These are phyloP conservation scores for Tyto alba DNA, from an alignment of 2,113 vertebrate genomes.

Conservation along the genomic window DNA sequence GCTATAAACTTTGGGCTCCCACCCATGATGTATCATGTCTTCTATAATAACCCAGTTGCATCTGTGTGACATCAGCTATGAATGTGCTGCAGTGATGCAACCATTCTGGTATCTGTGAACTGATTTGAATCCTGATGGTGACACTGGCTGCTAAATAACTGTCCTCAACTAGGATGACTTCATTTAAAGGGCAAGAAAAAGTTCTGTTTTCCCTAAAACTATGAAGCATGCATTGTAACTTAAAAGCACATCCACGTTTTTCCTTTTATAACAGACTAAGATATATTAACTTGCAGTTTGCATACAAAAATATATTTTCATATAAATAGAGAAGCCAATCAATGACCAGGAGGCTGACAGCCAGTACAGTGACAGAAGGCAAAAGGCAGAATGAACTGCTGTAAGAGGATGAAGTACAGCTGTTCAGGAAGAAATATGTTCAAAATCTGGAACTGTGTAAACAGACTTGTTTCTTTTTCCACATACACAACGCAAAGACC, in stretches of 20 bases:
- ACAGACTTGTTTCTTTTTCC: neutral
- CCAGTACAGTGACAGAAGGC: neutral
- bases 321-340: neutral
- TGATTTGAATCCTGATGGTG: neutral
- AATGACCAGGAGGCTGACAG: neutral
- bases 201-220: neutral
- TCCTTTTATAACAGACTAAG: neutral
- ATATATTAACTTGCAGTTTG: neutral
- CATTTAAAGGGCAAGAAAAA: neutral
- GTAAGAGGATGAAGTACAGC: neutral
- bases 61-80: neutral
- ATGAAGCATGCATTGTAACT: neutral
- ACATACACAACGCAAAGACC: neutral
- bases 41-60: neutral
- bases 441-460: neutral
- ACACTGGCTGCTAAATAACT: accelerated
- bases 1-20: neutral
- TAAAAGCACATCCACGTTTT: neutral
- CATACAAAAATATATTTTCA: neutral
- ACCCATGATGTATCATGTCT: neutral
- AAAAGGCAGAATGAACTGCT: neutral
- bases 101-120: neutral
- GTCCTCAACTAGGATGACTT: neutral
- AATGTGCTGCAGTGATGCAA: neutral
- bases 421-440: neutral